phyloP scores from a whole-genome alignment of 2,113 vertebrate genomes.

The Bostrychus sinensis region DNA sequence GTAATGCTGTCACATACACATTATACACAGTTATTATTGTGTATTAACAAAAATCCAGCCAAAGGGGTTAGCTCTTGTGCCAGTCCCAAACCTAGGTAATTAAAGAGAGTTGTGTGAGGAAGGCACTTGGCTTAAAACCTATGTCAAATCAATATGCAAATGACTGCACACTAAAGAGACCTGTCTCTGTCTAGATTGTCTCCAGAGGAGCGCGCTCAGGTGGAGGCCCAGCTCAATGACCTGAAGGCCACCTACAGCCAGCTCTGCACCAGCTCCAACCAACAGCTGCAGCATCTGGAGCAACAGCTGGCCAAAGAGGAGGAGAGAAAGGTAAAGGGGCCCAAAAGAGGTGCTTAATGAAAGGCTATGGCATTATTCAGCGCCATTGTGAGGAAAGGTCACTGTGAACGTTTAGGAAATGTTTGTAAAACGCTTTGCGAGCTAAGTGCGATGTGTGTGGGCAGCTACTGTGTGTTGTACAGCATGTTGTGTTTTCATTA shows the following conservation, averaged over 20 bases:
- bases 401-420: constrained; percentile 13
- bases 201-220: constrained; percentile 84
- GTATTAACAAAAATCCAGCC: too few species aligned
- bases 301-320: constrained; percentile 90
- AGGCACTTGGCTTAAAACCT: too few species aligned
- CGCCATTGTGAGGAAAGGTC: constrained; percentile 17
- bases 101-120: too few species aligned
- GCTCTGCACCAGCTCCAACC: constrained; percentile 85
- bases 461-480: constrained; percentile 43
- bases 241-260: constrained; percentile 86
- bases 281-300: constrained; percentile 92
- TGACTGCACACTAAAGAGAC: too few species aligned
- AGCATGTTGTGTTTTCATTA: constrained; percentile 77
- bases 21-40: too few species aligned
- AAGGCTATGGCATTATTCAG: not conserved
- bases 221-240: constrained; percentile 82
- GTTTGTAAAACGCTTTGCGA: constrained; percentile 42
- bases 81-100: too few species aligned
- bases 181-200: constrained; percentile 80
- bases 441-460: constrained; percentile 39
- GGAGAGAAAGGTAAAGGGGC: constrained; percentile 89
- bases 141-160: too few species aligned
- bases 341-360: not conserved
- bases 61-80: too few species aligned
- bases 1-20: too few species aligned